Percentiles rank a stretch among this genome's conserved stretches.
Conservation (phyloP, 1,140 invertebrate species). For the Macrocentrus cingulum region DNA sequence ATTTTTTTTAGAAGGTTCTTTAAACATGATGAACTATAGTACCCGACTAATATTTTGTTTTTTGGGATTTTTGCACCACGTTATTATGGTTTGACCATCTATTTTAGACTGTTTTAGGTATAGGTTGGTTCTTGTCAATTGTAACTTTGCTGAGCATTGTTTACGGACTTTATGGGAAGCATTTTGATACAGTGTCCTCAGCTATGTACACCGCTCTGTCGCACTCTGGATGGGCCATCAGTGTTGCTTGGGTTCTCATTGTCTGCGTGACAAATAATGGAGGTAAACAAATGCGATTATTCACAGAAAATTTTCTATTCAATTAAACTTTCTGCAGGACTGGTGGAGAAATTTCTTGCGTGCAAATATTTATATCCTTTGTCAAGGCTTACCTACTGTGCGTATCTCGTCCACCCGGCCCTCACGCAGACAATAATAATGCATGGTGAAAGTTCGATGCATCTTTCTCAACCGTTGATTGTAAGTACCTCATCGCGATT, state of each 20-base stretch:
- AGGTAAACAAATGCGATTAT: conserved; percentile 34
- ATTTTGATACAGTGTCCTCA: conserved; percentile 46
- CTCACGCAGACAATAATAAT: conserved; percentile 39
- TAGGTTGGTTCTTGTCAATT: conserved; percentile 43
- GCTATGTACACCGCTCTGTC: conserved; percentile 60
- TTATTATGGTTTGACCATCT: no score
- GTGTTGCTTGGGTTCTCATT: conserved; percentile 59
- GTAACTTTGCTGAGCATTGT: conserved; percentile 43
- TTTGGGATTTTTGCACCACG: no score
- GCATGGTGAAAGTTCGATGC: conserved; percentile 39
- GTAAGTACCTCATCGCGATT: conserved; percentile 35
- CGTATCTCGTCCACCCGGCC: conserved; percentile 61
- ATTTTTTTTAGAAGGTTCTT: no score
- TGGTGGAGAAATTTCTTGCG: conserved; percentile 60
- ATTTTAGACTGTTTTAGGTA: conserved; percentile 41
- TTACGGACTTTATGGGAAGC: conserved; percentile 48
- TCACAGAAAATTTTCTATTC: conserved; percentile 1
- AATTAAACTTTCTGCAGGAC: conserved; percentile 43
- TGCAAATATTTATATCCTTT: conserved; percentile 61
- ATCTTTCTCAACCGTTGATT: conserved; percentile 40
- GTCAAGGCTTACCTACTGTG: conserved; percentile 62
- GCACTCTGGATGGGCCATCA: conserved; percentile 57
- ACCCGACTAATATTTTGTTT: no score
- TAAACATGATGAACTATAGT: no score
- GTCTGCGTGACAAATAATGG: conserved; percentile 58